Conservation (phyloP, 2,113 vertebrate genomes). For the Todiramphus chloris region DNA sequence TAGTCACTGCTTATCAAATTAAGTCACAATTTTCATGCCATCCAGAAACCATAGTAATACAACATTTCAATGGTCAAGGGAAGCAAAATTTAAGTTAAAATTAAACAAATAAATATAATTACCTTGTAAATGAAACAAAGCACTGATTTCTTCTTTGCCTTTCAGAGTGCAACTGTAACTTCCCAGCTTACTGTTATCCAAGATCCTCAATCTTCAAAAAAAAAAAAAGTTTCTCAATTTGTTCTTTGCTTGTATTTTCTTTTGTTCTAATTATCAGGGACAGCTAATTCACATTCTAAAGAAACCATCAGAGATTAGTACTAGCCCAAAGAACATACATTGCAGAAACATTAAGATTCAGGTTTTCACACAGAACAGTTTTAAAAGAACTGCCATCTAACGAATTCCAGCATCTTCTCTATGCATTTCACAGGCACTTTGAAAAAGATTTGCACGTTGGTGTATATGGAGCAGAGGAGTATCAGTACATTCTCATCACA, state of each 20-base stretch:
- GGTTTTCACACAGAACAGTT: neutral
- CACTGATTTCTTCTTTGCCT: slow-evolving; percentile 27
- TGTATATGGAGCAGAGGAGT: neutral
- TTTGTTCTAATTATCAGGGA: neutral
- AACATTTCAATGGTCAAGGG: neutral
- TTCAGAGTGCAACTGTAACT: slow-evolving; percentile 70
- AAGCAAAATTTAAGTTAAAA: neutral
- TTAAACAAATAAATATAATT: slow-evolving; percentile 45
- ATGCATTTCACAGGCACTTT: neutral
- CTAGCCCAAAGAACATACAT: neutral
- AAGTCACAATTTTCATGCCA: neutral
- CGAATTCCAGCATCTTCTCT: neutral
- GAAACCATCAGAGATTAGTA: neutral
- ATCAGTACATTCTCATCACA: neutral
- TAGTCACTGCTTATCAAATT: neutral
- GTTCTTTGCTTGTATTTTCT: neutral
- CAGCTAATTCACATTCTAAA: neutral
- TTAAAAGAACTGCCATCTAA: neutral
- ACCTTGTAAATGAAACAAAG: slow-evolving; percentile 72
- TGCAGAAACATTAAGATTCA: neutral
- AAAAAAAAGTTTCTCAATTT: neutral
- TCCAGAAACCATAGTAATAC: neutral
- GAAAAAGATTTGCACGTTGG: neutral
- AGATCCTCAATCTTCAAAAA: slow-evolving; percentile 56
- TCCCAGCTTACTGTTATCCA: slow-evolving; percentile 47